phyloP scores from a whole-genome alignment of 2,113 vertebrate genomes.

The Isichthys henryi region DNA sequence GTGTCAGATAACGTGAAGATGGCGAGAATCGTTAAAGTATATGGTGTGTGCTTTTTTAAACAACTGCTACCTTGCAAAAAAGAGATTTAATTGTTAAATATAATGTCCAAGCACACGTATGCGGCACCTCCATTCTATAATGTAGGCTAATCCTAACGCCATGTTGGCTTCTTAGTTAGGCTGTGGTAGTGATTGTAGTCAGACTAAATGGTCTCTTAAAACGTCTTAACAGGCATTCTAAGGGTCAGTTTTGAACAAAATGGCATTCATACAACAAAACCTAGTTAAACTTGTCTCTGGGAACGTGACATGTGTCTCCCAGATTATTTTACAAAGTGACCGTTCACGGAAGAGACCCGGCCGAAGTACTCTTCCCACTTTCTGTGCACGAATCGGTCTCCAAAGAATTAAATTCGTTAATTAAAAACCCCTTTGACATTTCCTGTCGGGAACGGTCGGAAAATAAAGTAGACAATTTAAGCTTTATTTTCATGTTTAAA shows the following conservation, averaged over 20 bases:
- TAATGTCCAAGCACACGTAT: conserved; percentile 31
- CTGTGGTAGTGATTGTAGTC: not conserved
- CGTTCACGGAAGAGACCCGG: conserved; percentile 59
- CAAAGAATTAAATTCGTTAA: conserved; percentile 45
- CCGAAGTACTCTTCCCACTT: conserved; percentile 42
- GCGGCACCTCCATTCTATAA: conserved; percentile 40
- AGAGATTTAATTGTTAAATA: not conserved
- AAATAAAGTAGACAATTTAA: conserved; percentile 32
- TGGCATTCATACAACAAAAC: not conserved
- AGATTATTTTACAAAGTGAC: conserved; percentile 17
- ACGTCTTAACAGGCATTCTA: not conserved
- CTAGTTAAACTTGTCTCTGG: not conserved
- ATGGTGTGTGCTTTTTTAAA: not conserved
- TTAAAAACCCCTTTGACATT: conserved; percentile 19
- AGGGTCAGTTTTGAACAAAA: not conserved
- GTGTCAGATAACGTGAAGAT: conserved; percentile 12
- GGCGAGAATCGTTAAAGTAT: not conserved
- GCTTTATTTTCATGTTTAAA: conserved; percentile 65
- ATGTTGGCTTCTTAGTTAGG: conserved; percentile 50
- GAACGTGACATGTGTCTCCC: conserved; percentile 44
- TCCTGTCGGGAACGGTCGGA: not conserved
- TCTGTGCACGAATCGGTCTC: conserved; percentile 35
- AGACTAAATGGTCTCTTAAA: not conserved
- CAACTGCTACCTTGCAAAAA: not conserved
- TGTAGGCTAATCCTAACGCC: conserved; percentile 53